Base-by-base conservation (phyloP, 2,113 vertebrate genomes). In the Perca schrenkii region DNA sequence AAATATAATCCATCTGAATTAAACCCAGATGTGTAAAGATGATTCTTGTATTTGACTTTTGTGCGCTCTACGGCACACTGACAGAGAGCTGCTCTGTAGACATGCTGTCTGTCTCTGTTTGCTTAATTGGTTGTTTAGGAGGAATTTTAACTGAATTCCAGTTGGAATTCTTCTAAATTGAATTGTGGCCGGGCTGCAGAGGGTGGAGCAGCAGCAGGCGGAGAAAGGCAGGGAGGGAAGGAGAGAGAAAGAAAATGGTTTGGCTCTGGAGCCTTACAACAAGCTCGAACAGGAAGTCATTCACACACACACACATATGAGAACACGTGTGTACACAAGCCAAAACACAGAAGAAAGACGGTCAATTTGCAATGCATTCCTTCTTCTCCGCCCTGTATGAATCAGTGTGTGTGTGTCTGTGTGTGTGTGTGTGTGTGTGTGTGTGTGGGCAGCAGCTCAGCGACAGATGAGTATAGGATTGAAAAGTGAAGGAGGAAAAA, bases 231-330 rank as follows among this genome's bases (percentile, higher is more conserved):
- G 52, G 10, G 36, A 6, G 22, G 19, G 65, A 36, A 50, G 25
- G 36, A 2, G 31, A 17, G 62, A 3, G 63, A 47, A 54, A 73
- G 57, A 82, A 88, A 92, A 88, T 28, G 79, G 74, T 79, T 90
- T 74, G 79, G 74, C 78, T 87, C 67, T 73, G 84, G 77, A 90
- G 84, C 60, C 71, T 82, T 34, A 22, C 88, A 93, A 88, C 93
- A 89, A 91, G 89, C 91, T 93, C 12, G 0, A 84, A 92, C 93
- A 93, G 93, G 93, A 93, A 94, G 92, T 93, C 84, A 77, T 93
- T 92, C 71, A 66, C 50, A 79, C 57, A 28, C 1, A 34, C 31
- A 57, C 64, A 58, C 36, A 79, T 6, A 46, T 6, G 61, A 40
- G 43, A 67, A 63, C 77, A 80, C 19, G 71, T 74, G 79, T 74